Conservation (phyloP, 2,888 invertebrate genomes). For the Heteromurus nitidus region DNA sequence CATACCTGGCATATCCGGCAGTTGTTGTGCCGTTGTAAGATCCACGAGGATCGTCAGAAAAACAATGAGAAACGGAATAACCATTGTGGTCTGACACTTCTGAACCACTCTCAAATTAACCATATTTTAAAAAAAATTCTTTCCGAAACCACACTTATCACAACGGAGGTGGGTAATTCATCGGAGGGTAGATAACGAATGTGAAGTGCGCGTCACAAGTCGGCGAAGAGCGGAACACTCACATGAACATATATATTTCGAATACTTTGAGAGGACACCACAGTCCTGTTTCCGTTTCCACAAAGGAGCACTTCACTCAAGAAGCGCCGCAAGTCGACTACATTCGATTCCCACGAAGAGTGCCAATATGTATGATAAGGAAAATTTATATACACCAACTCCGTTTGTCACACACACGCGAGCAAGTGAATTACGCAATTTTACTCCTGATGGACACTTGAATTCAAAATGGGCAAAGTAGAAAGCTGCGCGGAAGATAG, state of each 20-base stretch:
- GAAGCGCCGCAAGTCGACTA: conserved; percentile 52
- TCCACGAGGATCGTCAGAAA: conserved; percentile 13
- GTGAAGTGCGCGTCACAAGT: too few species aligned
- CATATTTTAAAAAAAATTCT: too few species aligned
- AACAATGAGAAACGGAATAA: conserved; percentile 2
- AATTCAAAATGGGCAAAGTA: conserved; percentile 50
- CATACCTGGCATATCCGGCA: conserved; percentile 58
- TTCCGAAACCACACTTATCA: not conserved
- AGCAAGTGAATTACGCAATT: conserved; percentile 46
- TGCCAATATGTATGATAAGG: conserved; percentile 46
- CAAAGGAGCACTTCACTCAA: conserved; percentile 40
- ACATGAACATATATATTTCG: too few species aligned
- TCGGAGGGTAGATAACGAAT: not conserved
- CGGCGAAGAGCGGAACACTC: too few species aligned
- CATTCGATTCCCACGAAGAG: conserved; percentile 2
- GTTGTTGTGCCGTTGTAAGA: conserved; percentile 26
- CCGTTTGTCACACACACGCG: conserved; percentile 8
- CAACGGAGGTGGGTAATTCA: not conserved
- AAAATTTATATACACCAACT: conserved; percentile 6
- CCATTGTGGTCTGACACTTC: not conserved
- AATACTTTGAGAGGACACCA: too few species aligned
- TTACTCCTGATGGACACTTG: conserved; percentile 14
- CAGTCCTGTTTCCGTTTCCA: too few species aligned
- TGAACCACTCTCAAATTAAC: not conserved
- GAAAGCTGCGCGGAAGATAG: conserved; percentile 38